These are phyloP conservation scores for Erpobdella octoculata DNA, from an alignment of 2,888 invertebrate genomes.

Conservation along the genomic window DNA sequence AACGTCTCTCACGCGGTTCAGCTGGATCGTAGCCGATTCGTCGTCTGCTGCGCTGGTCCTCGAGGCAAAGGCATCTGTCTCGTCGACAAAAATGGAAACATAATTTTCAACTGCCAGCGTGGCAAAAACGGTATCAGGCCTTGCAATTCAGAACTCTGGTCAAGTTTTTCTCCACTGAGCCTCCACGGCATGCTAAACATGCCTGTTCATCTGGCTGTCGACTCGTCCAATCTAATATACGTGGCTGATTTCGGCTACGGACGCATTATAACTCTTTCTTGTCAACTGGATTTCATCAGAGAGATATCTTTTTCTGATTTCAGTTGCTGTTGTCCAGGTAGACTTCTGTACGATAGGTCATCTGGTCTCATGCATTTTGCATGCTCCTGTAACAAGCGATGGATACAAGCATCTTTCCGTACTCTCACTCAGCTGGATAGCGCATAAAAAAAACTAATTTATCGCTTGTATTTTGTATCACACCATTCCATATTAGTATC, in stretches of 20 bases:
- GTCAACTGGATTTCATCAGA: neutral
- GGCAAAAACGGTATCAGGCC: too few species aligned
- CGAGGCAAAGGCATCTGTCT: neutral
- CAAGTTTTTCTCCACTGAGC: too few species aligned
- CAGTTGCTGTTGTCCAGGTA: neutral
- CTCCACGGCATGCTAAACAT: neutral
- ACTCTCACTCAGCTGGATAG: too few species aligned
- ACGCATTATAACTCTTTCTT: neutral
- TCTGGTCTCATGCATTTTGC: neutral
- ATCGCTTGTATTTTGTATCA: too few species aligned
- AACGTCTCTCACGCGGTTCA: slow-evolving; percentile 5
- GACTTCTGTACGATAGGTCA: neutral
- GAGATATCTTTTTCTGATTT: neutral
- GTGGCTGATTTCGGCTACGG: neutral
- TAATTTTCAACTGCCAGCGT: neutral
- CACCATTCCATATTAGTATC: too few species aligned
- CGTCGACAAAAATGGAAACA: slow-evolving; percentile 5
- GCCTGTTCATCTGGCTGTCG: slow-evolving; percentile 11
- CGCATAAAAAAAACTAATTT: too few species aligned
- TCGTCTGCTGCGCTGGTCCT: neutral
- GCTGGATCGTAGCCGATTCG: neutral
- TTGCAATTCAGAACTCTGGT: too few species aligned
- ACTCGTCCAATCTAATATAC: neutral
- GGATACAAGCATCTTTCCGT: slow-evolving; percentile 7
- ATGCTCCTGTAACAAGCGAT: neutral